phyloP scores from a whole-genome alignment of 2,888 invertebrate species.

The Gibbula magus region DNA sequence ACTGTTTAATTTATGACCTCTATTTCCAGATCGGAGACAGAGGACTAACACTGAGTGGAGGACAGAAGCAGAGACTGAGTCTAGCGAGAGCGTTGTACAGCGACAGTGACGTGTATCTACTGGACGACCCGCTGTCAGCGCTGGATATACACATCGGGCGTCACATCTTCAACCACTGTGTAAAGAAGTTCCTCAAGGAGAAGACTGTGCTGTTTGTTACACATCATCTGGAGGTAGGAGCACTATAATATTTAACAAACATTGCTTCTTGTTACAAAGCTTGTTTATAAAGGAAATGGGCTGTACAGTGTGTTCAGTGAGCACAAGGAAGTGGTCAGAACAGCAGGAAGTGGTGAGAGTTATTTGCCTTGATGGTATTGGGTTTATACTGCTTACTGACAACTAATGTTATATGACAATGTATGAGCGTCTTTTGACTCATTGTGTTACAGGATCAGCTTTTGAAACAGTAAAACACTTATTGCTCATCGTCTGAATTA shows the following conservation, averaged over 20 bases:
- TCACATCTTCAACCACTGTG: conserved; percentile 64
- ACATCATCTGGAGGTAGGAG: conserved; percentile 66
- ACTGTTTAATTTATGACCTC: neutral
- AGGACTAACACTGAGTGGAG: conserved; percentile 67
- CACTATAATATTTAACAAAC: neutral
- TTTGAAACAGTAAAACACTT: too few relatives aligned
- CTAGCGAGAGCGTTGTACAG: conserved; percentile 68
- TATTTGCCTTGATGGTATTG: too few relatives aligned
- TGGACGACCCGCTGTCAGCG: conserved; percentile 69
- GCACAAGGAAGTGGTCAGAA: too few relatives aligned
- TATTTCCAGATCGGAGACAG: conserved; percentile 66
- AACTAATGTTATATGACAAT: too few relatives aligned
- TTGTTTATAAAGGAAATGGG: too few relatives aligned
- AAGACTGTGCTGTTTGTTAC: conserved; percentile 69
- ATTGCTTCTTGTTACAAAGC: neutral
- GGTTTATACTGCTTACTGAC: too few relatives aligned
- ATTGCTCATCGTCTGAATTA: too few relatives aligned
- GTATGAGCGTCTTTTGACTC: too few relatives aligned
- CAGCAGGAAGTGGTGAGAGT: too few relatives aligned
- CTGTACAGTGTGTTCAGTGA: neutral
- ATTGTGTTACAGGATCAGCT: too few relatives aligned
- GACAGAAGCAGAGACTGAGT: conserved; percentile 70
- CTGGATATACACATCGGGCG: conserved; percentile 67
- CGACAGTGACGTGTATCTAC: conserved; percentile 61
- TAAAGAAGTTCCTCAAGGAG: conserved; percentile 57